Base-by-base conservation (phyloP, 37 sponge, comb jelly and placozoan genomes). In the Axinella damicornis region DNA sequence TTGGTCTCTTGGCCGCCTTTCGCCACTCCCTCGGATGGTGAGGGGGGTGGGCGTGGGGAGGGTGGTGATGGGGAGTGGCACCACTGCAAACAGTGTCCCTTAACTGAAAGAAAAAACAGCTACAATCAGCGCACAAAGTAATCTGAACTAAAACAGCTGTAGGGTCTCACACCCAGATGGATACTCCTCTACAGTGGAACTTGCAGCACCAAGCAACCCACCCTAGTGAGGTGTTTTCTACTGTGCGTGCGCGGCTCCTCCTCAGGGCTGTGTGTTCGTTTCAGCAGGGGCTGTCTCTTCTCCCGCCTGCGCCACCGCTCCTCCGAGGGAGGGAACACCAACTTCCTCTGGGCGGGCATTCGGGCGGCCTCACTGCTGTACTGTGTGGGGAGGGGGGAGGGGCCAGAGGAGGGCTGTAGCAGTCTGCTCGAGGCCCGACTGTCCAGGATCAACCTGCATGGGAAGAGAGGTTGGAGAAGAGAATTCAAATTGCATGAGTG, bases 361-460 rank as follows among this genome's bases (percentile, higher is more conserved):
- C 74, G 25, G 40, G 46, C 11, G 63, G 63, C 63, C 57, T 73
- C 83, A 53, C 70, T 81, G 58, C 37, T 34, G 25, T 57, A 59
- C 6, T 36, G 11, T 17, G 37, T 30, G 11, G n/a, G 34, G 13
- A 70, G 71, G 60, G 71, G 59, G 11, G 80, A 38, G 54, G 31
- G 40, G 19, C 34, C 39, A 21, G 71, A 1, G 0, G 73, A 60
- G 41, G 27, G 31, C 11, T 61, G 72, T 40, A 79, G 56, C 21
- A 71, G 27, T 21, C 41, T 60, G 59, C 83, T 71, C 27, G 69
- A 33, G 40, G 73, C 36, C 40, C 63, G 38, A 56, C 73, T 59
- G 20, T 82, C 63, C 30, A 82, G 46, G 60, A 82, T 72, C 18
- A 82, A 53, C 63, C 63, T 61, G 63, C 11, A 46, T 4, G 46